These are phyloP conservation scores for Drosophila merina DNA, from an alignment of 2,888 invertebrate genomes.

Conservation along the genomic window DNA sequence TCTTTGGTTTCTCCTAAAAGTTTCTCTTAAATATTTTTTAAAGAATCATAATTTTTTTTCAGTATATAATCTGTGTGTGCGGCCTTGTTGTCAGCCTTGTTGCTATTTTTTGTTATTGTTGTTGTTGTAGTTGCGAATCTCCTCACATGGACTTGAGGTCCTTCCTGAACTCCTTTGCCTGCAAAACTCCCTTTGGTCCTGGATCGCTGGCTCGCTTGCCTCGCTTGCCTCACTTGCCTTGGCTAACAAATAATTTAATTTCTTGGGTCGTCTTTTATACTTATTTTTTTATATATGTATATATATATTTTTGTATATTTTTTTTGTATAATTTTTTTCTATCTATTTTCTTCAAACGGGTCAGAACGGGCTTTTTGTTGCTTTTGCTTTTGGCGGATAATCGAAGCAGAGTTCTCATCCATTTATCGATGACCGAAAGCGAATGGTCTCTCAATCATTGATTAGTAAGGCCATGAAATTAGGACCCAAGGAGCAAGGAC, in stretches of 20 bases:
- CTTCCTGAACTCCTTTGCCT: constrained; percentile 20
- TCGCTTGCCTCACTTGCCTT: constrained; percentile 9
- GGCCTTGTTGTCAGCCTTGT: constrained; percentile 54
- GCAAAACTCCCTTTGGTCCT: constrained; percentile 11
- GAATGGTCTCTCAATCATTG: constrained; percentile 34
- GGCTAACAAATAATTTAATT: constrained; percentile 73
- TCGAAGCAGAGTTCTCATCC: constrained; percentile 7
- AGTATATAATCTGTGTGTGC: constrained; percentile 34
- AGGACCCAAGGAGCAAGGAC: no score
- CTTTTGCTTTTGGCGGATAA: constrained; percentile 13
- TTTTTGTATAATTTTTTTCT: constrained; percentile 4
- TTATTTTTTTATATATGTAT: background rate
- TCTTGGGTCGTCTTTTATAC: constrained; percentile 53
- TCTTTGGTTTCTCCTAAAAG: no score
- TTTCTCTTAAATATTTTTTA: no score
- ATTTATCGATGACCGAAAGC: constrained; percentile 22
- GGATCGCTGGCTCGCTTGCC: constrained; percentile 7
- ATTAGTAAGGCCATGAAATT: constrained; percentile 30
- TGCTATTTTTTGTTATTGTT: constrained; percentile 59
- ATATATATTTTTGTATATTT: background rate
- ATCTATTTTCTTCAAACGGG: constrained; percentile 3
- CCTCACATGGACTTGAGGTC: constrained; percentile 9
- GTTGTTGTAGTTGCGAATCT: constrained; percentile 17
- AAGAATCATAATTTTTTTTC: background rate
- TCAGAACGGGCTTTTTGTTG: background rate